These are phyloP conservation scores for Augochlorella aurata DNA, from an alignment of 2,888 invertebrate species.

Conservation along the genomic window DNA sequence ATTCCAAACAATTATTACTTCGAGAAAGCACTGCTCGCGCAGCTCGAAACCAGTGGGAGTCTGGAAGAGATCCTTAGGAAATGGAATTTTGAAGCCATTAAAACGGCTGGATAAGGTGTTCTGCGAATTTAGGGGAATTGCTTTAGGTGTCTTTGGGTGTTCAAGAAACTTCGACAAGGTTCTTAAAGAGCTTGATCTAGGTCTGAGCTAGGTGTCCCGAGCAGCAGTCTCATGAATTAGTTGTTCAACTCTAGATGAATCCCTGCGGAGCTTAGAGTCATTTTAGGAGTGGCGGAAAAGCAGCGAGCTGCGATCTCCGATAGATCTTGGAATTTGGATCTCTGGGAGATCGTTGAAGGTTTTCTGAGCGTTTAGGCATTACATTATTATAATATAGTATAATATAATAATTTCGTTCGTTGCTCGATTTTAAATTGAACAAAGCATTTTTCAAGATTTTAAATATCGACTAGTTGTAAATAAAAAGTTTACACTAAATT, in stretches of 20 bases:
- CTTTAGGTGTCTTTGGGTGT: background rate
- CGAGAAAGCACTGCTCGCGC: too few species aligned
- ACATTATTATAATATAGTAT: too few species aligned
- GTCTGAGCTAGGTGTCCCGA: background rate
- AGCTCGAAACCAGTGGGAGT: too few species aligned
- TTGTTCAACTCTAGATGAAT: background rate
- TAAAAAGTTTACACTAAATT: background rate
- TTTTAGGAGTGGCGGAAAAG: background rate
- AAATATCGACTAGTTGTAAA: too few species aligned
- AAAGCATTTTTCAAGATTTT: too few species aligned
- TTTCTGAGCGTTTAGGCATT: background rate
- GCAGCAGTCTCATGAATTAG: background rate
- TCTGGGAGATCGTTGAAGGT: background rate
- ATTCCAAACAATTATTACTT: too few species aligned
- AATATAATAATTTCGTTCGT: too few species aligned
- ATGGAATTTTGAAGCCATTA: background rate
- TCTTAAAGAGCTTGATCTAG: background rate
- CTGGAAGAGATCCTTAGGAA: background rate
- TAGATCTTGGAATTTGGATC: background rate
- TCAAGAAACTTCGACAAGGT: background rate
- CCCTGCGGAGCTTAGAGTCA: background rate
- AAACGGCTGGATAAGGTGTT: background rate
- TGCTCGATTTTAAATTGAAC: too few species aligned
- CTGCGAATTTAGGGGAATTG: background rate
- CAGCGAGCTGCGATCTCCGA: background rate